These are phyloP conservation scores for Artemia sinica DNA, from an alignment of 2,888 invertebrate genomes.

Conservation along the genomic window DNA sequence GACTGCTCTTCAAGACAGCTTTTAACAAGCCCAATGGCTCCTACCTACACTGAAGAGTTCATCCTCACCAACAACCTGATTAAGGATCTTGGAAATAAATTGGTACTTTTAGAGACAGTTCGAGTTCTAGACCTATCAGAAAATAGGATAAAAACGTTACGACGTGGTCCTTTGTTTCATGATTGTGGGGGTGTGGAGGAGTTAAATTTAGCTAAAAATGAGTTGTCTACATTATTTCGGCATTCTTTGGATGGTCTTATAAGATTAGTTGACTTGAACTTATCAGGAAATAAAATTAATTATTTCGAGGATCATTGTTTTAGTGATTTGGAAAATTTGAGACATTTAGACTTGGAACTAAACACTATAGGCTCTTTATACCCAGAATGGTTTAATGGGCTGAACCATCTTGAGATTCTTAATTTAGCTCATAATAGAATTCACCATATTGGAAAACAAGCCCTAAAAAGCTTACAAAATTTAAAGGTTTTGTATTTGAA, in stretches of 20 bases:
- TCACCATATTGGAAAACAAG: constrained; percentile 27
- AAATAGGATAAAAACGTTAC: constrained; percentile 31
- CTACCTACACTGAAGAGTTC: constrained; percentile 30
- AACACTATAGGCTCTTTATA: constrained; percentile 31
- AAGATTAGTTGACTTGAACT: constrained; percentile 29
- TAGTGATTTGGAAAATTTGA: constrained; percentile 30
- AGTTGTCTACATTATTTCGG: constrained; percentile 30
- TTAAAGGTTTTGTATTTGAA: constrained; percentile 28
- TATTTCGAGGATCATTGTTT: constrained; percentile 33
- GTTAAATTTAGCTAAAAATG: constrained; percentile 32
- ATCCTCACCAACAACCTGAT: constrained; percentile 30
- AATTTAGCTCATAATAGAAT: constrained; percentile 31
- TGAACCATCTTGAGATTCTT: constrained; percentile 29
- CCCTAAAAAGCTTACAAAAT: constrained; percentile 28
- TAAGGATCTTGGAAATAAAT: constrained; percentile 27
- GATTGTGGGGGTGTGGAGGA: constrained; percentile 29
- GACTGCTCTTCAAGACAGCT: not conserved
- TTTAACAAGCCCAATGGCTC: constrained; percentile 20
- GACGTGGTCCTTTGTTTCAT: constrained; percentile 30
- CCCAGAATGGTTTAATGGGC: constrained; percentile 32
- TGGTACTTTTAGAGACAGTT: constrained; percentile 29
- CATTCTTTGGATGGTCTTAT: constrained; percentile 32
- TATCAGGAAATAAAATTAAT: constrained; percentile 31
- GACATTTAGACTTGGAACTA: constrained; percentile 29
- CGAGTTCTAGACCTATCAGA: constrained; percentile 31